Base-by-base conservation (phyloP, 2,888 invertebrate genomes). In the Agrochola lychnidis region DNA sequence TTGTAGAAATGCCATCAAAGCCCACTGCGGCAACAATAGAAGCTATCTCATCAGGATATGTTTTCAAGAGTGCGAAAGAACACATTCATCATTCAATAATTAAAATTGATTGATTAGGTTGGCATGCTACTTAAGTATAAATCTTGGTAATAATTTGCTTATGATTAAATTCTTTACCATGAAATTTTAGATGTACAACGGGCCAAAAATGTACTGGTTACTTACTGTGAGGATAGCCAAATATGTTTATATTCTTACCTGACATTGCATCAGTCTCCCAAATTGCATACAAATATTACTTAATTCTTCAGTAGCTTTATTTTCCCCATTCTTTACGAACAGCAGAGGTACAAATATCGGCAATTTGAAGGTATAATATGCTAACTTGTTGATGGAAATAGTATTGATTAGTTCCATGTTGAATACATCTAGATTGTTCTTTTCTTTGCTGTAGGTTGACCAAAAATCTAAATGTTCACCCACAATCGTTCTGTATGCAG, bases 281-380 rank as follows among this genome's bases (percentile, higher is more conserved):
- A 78, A 56, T 40, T 66, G 51, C 14, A 61, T 45, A 56, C 78
- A 78, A 61, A 78, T 56, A 56, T 66, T 14, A 45, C 1, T n/a
- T 73, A 82, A 42, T 64, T 85, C 82, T 25, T 70, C 19, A 22
- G 64, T 82, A 22, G 59, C 59, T 51, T 63, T 69, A 16, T 63
- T 19, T 25, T 85, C 48, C 7, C 74, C 73, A 53, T 83, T 67
- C 25, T 72, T 85, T 36, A 81, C 40, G 40, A 83, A 45, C 19
- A 72, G 45, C 4, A 83, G 51, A n/a, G 73, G 25, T n/a, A 57
- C 7, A 53, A 78, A 70, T 56, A 85, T 61, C 4, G 83, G 86
- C 36, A 70, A 25, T 14, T 66, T 57, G 66, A 74, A 74, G 7
- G 30, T 64, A 10, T 63, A 48, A 36, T 73, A 64, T 1, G 57